These are phyloP conservation scores for Syritta pipiens DNA, from an alignment of 2,888 invertebrate species.

Conservation along the genomic window DNA sequence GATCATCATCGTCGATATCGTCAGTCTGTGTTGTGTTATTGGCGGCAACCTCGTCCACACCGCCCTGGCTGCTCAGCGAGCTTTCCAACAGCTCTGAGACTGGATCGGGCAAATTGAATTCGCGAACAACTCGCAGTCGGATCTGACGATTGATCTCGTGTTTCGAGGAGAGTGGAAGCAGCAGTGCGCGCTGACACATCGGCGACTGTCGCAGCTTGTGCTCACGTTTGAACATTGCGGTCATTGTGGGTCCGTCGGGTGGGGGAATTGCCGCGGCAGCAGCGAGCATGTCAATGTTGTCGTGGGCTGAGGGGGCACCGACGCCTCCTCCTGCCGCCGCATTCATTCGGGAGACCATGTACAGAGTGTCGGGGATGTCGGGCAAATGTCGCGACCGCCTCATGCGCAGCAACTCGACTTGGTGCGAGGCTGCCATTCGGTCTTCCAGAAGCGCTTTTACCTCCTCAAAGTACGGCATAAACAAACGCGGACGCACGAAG, in stretches of 20 bases:
- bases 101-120: constrained; percentile 95
- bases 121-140: constrained; percentile 93
- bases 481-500: constrained; percentile 91
- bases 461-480: constrained; percentile 97
- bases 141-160: constrained; percentile 89
- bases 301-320: constrained; percentile 76
- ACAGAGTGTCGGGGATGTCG: constrained; percentile 95
- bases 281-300: constrained; percentile 83
- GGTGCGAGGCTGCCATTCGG: constrained; percentile 85
- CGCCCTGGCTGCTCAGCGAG: constrained; percentile 75
- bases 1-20: constrained; percentile 75
- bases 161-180: constrained; percentile 87
- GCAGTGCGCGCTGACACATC: constrained; percentile 88
- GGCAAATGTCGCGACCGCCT: constrained; percentile 86
- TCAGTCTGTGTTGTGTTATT: constrained; percentile 75
- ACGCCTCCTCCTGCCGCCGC: constrained; percentile 73
- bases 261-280: constrained; percentile 85
- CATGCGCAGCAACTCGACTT: constrained; percentile 86
- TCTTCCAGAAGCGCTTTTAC: constrained; percentile 92
- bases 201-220: constrained; percentile 90
- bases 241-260: constrained; percentile 87
- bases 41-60: constrained; percentile 69
- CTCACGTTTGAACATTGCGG: constrained; percentile 90
- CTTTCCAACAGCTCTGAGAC: constrained; percentile 88
- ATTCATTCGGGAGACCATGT: constrained; percentile 85